Base-by-base conservation (phyloP, 2,888 invertebrate genomes). In the Anoncus sp. region DNA sequence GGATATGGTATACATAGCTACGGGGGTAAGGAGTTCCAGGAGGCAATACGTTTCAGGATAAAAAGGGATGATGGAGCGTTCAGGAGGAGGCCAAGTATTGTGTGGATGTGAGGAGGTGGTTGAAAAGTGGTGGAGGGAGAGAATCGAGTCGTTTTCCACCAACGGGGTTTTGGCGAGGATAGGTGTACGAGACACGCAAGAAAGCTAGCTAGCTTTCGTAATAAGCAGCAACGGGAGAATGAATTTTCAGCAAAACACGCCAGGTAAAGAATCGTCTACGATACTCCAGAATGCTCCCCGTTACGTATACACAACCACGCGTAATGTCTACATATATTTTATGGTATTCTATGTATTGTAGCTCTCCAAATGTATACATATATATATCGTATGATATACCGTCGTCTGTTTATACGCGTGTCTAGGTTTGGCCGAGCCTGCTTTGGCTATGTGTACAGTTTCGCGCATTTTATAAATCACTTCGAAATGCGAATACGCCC, bases 391-490 rank as follows among this genome's bases (percentile, higher is more conserved):
- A 65, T 74, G 77, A 77, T 77, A 47, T 65, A 74, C 55, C 47
- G 40, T 22, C 18, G n/a, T 20, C 35, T 77, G 76, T 72, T 72
- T 72, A 67, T 72, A 71, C 20, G 60, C 31, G 45, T 75, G 73
- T 67, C 59, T 53, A 67, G 67, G 31, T 43, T 43, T 43, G 27
- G 12, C 31, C 43, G 22, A 20, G 24, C 40, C 22, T 5, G 31
- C 24, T 27, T 16, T 10, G 57, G 22, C 55, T 24, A 22, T 20
- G 12, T 20, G 45, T 18, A 47, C 60, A 67, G 43, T 81, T 80
- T 75, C 59, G 53, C 18, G 67, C 60, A 80, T 81, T 77, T 76
- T 76, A 83, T 85, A 82, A 85, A 85, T 85, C 82, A 85, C 80
- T 82, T 75, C 24, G 51, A 53, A 66, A 53, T 63, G 71, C 75